phyloP scores from a whole-genome alignment of 2,888 invertebrate genomes.

The Ophioninae sp. region DNA sequence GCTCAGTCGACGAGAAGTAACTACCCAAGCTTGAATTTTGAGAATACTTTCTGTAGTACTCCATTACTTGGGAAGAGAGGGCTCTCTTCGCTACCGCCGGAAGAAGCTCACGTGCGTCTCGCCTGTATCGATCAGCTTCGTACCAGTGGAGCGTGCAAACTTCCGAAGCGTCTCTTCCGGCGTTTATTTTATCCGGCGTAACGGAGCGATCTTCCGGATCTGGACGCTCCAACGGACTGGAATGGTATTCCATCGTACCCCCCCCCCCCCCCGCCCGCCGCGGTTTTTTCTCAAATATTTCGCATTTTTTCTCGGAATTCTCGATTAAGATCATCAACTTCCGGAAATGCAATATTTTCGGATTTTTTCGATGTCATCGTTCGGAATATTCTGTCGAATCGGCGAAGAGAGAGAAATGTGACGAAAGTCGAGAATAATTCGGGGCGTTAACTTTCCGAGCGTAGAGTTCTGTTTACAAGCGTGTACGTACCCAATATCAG shows the following conservation, averaged over 20 bases:
- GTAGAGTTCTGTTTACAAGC: not conserved
- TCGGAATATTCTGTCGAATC: not conserved
- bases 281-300: not conserved
- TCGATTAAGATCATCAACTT: not conserved
- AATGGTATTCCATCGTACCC: constrained; percentile 79
- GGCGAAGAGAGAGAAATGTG: not conserved
- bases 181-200: constrained; percentile 37
- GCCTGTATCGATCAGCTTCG: constrained; percentile 27
- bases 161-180: not conserved
- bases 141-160: constrained; percentile 47
- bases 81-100: constrained; percentile 63
- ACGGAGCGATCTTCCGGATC: constrained; percentile 66
- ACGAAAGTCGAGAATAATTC: constrained; percentile 1
- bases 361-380: constrained; percentile 10
- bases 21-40: constrained; percentile 86
- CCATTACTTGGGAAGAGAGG: constrained; percentile 80
- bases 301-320: constrained; percentile 24
- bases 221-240: constrained; percentile 72
- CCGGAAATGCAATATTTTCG: not conserved
- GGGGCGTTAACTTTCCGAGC: not conserved
- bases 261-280: no score
- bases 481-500: constrained; percentile 29
- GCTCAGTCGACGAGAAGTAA: constrained; percentile 82
- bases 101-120: constrained; percentile 33
- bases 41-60: constrained; percentile 87